These are phyloP conservation scores for Carassius gibelio DNA, from an alignment of 2,113 vertebrate genomes.

Conservation along the genomic window DNA sequence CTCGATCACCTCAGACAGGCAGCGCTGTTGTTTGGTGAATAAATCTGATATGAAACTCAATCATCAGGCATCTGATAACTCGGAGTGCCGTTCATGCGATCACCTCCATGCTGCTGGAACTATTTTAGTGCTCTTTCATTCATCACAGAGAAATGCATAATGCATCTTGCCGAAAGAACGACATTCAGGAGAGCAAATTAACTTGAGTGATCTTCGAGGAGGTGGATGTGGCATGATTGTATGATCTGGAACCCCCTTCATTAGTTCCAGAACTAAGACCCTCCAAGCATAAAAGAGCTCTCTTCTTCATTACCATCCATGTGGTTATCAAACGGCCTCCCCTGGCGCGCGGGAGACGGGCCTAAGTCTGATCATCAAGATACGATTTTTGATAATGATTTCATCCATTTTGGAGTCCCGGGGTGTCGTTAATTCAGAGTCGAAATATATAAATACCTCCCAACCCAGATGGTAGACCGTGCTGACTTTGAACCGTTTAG, in stretches of 20 bases:
- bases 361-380: conserved; percentile 28
- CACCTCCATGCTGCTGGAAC: conserved; percentile 8
- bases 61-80: conserved; percentile 39
- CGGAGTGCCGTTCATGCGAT: conserved; percentile 7
- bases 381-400: conserved; percentile 48
- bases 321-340: conserved; percentile 27
- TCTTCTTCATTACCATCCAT: conserved; percentile 36
- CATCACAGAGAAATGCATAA: conserved; percentile 46
- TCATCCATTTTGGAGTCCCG: conserved; percentile 59
- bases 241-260: conserved; percentile 34
- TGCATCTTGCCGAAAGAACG: conserved; percentile 19
- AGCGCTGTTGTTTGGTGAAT: conserved; percentile 10
- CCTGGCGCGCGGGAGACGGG: conserved; percentile 1
- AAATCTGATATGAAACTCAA: conserved; percentile 47
- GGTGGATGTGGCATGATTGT: background rate
- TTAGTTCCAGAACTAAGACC: conserved; percentile 34
- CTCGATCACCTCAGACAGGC: conserved; percentile 22
- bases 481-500: conserved; percentile 75
- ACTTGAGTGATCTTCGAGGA: conserved; percentile 34
- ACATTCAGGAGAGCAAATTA: conserved; percentile 35
- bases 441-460: conserved; percentile 44
- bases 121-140: conserved; percentile 42
- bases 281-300: conserved; percentile 33
- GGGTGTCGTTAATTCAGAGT: conserved; percentile 51
- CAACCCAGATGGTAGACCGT: conserved; percentile 75